Conservation (phyloP, 2,113 vertebrate species). For the Nyctereutes procyonoides region DNA sequence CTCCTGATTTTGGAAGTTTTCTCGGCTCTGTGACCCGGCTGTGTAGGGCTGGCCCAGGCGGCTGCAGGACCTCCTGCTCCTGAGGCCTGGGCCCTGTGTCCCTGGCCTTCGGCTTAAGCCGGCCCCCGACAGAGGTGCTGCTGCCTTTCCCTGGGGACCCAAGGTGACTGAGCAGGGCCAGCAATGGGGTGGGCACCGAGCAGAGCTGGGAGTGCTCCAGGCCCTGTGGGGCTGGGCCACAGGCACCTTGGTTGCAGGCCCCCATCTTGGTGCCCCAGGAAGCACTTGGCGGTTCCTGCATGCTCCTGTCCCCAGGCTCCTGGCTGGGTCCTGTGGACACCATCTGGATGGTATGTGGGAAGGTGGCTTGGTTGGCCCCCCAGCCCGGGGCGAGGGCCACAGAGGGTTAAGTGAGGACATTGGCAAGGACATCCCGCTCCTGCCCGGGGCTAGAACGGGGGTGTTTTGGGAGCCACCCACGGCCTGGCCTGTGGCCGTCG, state of each 20-base stretch:
- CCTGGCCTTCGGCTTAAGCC: not conserved
- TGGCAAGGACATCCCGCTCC: accelerated
- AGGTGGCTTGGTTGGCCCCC: not conserved
- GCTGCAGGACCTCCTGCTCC: not conserved
- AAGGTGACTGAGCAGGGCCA: not conserved
- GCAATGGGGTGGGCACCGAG: not conserved
- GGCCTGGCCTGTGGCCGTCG: accelerated
- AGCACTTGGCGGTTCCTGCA: not conserved
- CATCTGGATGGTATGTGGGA: accelerated
- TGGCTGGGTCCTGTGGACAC: not conserved
- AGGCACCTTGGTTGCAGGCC: not conserved
- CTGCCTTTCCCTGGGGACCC: not conserved
- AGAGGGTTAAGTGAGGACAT: no score
- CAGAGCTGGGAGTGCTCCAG: not conserved
- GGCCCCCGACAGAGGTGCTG: accelerated
- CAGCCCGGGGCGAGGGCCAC: accelerated
- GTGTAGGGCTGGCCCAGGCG: accelerated
- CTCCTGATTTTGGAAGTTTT: not conserved
- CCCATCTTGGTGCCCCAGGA: no score
- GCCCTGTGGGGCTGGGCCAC: not conserved
- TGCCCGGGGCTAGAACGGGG: no score
- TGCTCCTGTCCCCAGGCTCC: no score
- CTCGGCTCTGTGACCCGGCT: not conserved
- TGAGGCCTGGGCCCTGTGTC: not conserved
- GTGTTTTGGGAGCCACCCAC: accelerated